Evolutionary conservation across 2,888 invertebrate species (phyloP).

Genomic region (Amblyjoppa proteus): DNA sequence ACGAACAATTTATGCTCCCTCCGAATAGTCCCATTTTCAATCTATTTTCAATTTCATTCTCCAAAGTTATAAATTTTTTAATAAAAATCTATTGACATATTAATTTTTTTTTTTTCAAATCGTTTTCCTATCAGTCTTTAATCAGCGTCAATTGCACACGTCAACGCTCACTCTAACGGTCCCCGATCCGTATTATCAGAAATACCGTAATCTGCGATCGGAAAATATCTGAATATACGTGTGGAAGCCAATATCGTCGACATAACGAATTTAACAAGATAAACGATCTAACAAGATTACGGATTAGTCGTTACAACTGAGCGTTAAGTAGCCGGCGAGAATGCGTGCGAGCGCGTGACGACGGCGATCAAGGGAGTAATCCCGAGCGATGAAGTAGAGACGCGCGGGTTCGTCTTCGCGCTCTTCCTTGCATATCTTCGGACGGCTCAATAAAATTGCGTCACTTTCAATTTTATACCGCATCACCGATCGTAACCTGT

Average conservation of each 20-base stretch:
- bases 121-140: background rate
- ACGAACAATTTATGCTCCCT: background rate
- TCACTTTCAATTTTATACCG: conserved; percentile 77
- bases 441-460: conserved; percentile 66
- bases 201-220: background rate
- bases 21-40: background rate
- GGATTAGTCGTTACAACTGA: conserved; percentile 11
- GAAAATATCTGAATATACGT: background rate
- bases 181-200: background rate
- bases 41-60: background rate
- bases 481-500: conserved; percentile 59
- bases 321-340: background rate
- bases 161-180: conserved; percentile 6
- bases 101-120: background rate
- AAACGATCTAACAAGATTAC: conserved; percentile 13
- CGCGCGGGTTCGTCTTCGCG: conserved; percentile 10
- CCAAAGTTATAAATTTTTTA: background rate
- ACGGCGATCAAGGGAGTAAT: conserved; percentile 10
- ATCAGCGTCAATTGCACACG: background rate
- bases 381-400: conserved; percentile 40
- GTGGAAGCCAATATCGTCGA: background rate
- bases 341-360: conserved; percentile 11
- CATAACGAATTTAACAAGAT: conserved; percentile 3
- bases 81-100: background rate
- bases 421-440: conserved; percentile 43